phyloP scores from a whole-genome alignment of 92 coral and sea anemone species.

The Chrysogorgia sp. region DNA sequence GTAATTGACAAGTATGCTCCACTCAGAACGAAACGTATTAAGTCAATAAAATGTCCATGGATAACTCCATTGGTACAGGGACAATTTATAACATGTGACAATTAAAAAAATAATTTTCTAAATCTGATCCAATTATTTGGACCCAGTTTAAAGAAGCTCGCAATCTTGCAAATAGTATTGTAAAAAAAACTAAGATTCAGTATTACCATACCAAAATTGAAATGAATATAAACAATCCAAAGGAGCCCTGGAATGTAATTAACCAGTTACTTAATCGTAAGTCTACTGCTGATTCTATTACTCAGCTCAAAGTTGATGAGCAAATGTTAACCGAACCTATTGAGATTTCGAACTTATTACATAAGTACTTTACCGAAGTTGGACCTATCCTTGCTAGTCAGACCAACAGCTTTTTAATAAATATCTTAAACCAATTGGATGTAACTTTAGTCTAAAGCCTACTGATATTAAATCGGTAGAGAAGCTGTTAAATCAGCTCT shows the following conservation, averaged over 20 bases:
- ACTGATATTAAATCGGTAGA: conserved; percentile 3
- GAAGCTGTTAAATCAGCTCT: not conserved
- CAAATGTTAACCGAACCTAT: conserved; percentile 19
- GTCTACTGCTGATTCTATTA: conserved; percentile 11
- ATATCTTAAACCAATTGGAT: not conserved
- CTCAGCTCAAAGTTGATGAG: conserved; percentile 5
- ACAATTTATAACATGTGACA: not conserved
- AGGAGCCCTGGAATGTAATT: conserved; percentile 31
- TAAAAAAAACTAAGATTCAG: conserved; percentile 10
- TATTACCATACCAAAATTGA: conserved; percentile 32
- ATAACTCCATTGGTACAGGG: conserved; percentile 29
- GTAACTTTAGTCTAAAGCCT: conserved; percentile 26
- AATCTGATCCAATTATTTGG: conserved; percentile 3
- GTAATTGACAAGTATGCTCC: conserved; percentile 39
- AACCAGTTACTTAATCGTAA: conserved; percentile 12
- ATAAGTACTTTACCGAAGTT: not conserved
- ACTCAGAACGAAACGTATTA: conserved; percentile 28
- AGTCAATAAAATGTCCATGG: conserved; percentile 21
- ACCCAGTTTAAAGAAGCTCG: not conserved
- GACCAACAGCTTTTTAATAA: not conserved
- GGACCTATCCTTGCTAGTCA: conserved; percentile 18
- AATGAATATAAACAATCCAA: conserved; percentile 2
- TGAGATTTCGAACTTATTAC: conserved; percentile 10
- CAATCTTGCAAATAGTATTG: conserved; percentile 10
- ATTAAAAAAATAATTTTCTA: conserved; percentile 9